Conservation (phyloP, 2,888 invertebrate genomes). For the Rhogogaster chlorosoma region DNA sequence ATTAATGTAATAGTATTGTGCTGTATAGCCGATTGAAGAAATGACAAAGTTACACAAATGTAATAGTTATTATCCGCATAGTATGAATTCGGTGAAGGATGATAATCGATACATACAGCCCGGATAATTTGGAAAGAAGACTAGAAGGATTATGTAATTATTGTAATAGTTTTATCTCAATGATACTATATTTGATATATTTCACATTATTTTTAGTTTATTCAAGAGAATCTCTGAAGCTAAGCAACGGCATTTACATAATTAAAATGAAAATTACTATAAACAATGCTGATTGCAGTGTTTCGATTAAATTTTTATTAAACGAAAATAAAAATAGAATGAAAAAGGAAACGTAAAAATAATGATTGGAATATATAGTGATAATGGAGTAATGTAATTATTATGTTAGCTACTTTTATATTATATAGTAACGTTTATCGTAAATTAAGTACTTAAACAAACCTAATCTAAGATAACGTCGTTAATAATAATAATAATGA, state of each 20-base stretch:
- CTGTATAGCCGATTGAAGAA: neutral
- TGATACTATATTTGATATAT: neutral
- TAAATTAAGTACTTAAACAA: slow-evolving; percentile 43
- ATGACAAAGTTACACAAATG: neutral
- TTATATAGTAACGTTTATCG: slow-evolving; percentile 39
- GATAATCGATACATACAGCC: slow-evolving; percentile 14
- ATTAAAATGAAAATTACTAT: neutral
- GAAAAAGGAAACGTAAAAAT: slow-evolving; percentile 51
- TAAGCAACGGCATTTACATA: neutral
- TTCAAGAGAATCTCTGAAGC: slow-evolving; percentile 38
- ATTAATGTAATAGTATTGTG: neutral
- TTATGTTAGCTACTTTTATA: slow-evolving; percentile 62
- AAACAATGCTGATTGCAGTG: slow-evolving; percentile 50
- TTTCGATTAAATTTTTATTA: slow-evolving; percentile 33
- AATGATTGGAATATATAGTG: slow-evolving; percentile 52
- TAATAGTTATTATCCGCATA: neutral
- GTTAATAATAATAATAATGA: slow-evolving; percentile 11
- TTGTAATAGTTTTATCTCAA: neutral
- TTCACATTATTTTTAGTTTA: neutral
- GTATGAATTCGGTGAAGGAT: neutral
- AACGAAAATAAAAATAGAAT: neutral
- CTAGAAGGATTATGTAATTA: slow-evolving; percentile 24
- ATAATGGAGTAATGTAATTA: slow-evolving; percentile 61
- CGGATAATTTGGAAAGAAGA: neutral
- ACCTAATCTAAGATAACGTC: neutral